Conservation (phyloP, 2,797 vertebrate genomes). For the Ptychobarbus kaznakovi region DNA sequence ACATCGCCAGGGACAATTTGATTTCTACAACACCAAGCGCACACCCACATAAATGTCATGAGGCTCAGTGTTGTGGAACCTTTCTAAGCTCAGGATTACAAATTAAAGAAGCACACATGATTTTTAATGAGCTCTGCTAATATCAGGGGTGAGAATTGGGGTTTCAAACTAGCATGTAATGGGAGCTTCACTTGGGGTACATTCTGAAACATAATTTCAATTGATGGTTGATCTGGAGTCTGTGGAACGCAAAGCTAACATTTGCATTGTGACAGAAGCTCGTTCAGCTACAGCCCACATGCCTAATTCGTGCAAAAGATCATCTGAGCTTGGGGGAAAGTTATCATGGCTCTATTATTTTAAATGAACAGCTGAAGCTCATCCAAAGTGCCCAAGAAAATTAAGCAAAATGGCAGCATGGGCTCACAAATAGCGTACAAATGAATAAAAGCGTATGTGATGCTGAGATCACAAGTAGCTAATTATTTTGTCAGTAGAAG, state of each 20-base stretch:
- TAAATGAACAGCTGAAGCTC: slow-evolving; percentile 22
- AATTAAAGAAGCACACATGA: slow-evolving; percentile 53
- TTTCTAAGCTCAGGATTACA: slow-evolving; percentile 42
- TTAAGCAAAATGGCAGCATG: background rate
- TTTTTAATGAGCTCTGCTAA: slow-evolving; percentile 51
- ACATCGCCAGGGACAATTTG: slow-evolving; percentile 50
- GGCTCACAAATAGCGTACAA: background rate
- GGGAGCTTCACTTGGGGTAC: slow-evolving; percentile 2
- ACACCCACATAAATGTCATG: slow-evolving; percentile 47
- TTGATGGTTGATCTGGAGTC: slow-evolving; percentile 33
- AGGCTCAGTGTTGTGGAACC: slow-evolving; percentile 39
- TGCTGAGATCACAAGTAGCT: background rate
- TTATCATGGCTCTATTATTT: slow-evolving; percentile 24
- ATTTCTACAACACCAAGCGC: slow-evolving; percentile 28
- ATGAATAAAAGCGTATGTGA: background rate
- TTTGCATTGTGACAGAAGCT: slow-evolving; percentile 38
- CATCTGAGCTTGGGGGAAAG: slow-evolving; percentile 26
- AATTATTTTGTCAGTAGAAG: slow-evolving; percentile 1
- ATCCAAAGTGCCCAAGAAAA: background rate
- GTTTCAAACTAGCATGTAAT: slow-evolving; percentile 39
- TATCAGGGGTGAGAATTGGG: slow-evolving; percentile 38
- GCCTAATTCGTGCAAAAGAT: slow-evolving; percentile 24
- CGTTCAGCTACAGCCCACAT: slow-evolving; percentile 20
- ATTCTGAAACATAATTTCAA: slow-evolving; percentile 34
- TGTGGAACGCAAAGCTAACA: slow-evolving; percentile 33